Conservation (phyloP, 92 coral and sea anemone species). For the Metridium senile region DNA sequence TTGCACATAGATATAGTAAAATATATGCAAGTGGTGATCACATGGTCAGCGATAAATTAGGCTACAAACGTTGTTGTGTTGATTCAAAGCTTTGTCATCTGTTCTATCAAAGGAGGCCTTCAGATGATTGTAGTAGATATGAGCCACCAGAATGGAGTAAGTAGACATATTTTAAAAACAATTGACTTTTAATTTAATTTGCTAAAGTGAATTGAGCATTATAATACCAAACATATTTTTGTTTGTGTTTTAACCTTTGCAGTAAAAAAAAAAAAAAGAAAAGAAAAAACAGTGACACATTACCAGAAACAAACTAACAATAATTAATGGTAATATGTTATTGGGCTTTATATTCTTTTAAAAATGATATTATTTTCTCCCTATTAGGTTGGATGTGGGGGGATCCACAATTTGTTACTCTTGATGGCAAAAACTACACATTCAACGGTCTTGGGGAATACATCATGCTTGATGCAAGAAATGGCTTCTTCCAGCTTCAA, state of each 20-base stretch:
- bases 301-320: no score
- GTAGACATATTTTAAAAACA: background rate
- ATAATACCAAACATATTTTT: background rate
- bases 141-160: conserved; percentile 49
- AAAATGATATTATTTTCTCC: background rate
- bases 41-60: background rate
- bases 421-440: conserved; percentile 49
- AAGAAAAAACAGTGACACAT: no score
- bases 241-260: no score
- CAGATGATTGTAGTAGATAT: conserved; percentile 36
- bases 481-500: conserved; percentile 51
- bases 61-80: conserved; percentile 33
- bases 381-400: conserved; percentile 51
- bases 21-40: background rate
- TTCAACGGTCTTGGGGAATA: conserved; percentile 65
- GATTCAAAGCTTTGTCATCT: conserved; percentile 25
- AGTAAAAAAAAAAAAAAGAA: no score
- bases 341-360: background rate
- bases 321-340: background rate
- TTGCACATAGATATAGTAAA: conserved; percentile 12
- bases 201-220: background rate
- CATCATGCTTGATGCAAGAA: conserved; percentile 45
- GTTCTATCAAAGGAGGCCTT: conserved; percentile 34
- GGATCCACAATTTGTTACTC: conserved; percentile 62
- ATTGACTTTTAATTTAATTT: no score